Evolutionary conservation across 2,797 vertebrate species (phyloP), one percentile per base, ranked within the genome.

Genomic region (Epinephelus awoara): DNA sequence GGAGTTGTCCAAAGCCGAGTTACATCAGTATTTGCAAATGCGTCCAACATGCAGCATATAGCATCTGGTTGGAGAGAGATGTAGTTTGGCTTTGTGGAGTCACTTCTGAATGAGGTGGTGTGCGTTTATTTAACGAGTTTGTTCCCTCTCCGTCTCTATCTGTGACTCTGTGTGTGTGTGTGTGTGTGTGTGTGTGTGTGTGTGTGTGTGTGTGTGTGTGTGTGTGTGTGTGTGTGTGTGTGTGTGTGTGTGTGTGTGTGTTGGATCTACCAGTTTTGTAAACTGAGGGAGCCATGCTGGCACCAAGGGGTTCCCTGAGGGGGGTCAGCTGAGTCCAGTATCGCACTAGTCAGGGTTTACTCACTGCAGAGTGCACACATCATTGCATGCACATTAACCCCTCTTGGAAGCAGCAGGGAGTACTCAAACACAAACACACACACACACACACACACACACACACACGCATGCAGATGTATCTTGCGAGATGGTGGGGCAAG

Each of bases 361-460:
- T 85, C 67, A 67, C 52, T 76, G 78, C 34, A 34, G 34, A 34
- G 34, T 34, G 34, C 82, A 84, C 80, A 75, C 73, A 72, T 87
- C 52, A 51, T 29, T 58, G 67, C 69, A 51, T 77, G 73, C 67
- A 75, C 67, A 81, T 88, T 80, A 88, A 64, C 70, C 75, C 59
- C 52, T 64, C 55, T 69, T 73, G 52, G 55, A 80, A 56, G 80
- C 59, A 82, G 27, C 54, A 62, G 61, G 17, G 44, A 54, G 47
- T 54, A 50, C 27, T 47, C 21, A 50, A 34, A 72, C 42, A 55
- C 56, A 57, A 47, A 52, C 27, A 51, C 19, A 61, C 25, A 56
- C 67, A 76, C 56, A 70, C 38, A 29, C 14, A 66, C 15, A 77
- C 52, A 72, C 54, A 72, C 54, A 54, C 40, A 46, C 29, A 58